Base-by-base conservation (phyloP, 2,113 vertebrate genomes). In the Oreochromis aureus region DNA sequence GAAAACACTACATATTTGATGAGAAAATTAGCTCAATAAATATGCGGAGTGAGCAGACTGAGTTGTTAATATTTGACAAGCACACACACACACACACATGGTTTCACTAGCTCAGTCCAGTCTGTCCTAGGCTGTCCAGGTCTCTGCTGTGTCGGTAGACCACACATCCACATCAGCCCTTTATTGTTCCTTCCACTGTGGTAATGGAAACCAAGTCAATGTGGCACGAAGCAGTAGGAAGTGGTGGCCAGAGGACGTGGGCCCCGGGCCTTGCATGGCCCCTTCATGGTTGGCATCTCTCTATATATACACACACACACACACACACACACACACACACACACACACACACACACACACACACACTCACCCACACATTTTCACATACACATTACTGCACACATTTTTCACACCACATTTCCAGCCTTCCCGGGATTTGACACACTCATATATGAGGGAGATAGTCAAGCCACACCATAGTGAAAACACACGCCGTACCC, bases 111-210 rank as follows among this genome's bases (percentile, higher is more conserved):
- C 85, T 85, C 41, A 80, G 89, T 83, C 87, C 83, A 89, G 80
- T 87, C 87, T 90, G 88, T 92, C 90, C 88, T 53, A 80, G 46
- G 51, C 83, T 79, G 83, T 92, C 92, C 89, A 78, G 85, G 86
- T 87, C 85, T 85, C 85, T 89, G 89, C 87, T 92, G 90, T 81
- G 82, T 89, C 59, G 87, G 92, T 46, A 86, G 95, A 96, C 96
- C 95, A 95, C 95, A 95, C 92, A 93, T 94, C 93, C 94, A 95
- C 94, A 95, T 91, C 90, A 93, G 93, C 89, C 71, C 86, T 96
- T 96, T 96, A 95, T 95, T 96, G 95, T 96, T 96, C 93, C 94
- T 96, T 96, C 95, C 96, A 96, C 94, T 95, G 94, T 90, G 91
- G 95, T 96, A 96, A 96, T 96, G 96, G 96, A 97, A 96, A 96